phyloP scores from a whole-genome alignment of 92 coral and sea anemone species.

The Epizoanthus fatuus region DNA sequence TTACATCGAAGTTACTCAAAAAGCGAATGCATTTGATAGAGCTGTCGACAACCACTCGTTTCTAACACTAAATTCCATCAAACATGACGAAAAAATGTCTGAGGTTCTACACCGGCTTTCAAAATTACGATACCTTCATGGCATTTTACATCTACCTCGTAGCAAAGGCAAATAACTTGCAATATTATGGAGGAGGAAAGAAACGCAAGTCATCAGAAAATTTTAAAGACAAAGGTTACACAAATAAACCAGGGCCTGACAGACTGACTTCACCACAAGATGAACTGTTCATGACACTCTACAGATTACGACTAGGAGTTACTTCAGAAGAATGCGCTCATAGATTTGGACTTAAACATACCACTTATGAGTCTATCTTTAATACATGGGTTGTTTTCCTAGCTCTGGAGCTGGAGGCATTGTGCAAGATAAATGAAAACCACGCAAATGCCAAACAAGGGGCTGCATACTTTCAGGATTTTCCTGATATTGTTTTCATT shows the following conservation, averaged over 20 bases:
- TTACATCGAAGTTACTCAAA: conserved; percentile 1
- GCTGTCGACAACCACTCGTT: conserved; percentile 1
- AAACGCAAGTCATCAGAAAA: conserved; percentile 38
- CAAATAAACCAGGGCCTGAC: conserved; percentile 48
- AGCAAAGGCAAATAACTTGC: conserved; percentile 37
- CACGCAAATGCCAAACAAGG: conserved; percentile 26
- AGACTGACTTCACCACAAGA: conserved; percentile 49
- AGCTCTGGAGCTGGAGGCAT: conserved; percentile 49
- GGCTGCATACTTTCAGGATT: conserved; percentile 33
- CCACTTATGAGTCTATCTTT: conserved; percentile 48
- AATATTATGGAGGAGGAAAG: conserved; percentile 43
- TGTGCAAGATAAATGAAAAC: conserved; percentile 40
- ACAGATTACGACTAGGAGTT: conserved; percentile 44
- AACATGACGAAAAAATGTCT: background rate
- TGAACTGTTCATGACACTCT: conserved; percentile 48
- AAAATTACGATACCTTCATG: conserved; percentile 6
- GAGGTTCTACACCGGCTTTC: conserved; percentile 1
- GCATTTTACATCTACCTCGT: conserved; percentile 4
- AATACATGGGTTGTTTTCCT: conserved; percentile 55
- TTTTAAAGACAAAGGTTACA: conserved; percentile 50
- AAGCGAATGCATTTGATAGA: conserved; percentile 7
- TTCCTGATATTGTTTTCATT: conserved; percentile 48
- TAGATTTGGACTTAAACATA: conserved; percentile 40
- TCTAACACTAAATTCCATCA: conserved; percentile 6
- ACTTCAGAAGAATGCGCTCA: conserved; percentile 46